Percentiles rank a stretch among this genome's conserved stretches.
Conservation (phyloP, 2,888 invertebrate species). For the Hedya salicella region DNA sequence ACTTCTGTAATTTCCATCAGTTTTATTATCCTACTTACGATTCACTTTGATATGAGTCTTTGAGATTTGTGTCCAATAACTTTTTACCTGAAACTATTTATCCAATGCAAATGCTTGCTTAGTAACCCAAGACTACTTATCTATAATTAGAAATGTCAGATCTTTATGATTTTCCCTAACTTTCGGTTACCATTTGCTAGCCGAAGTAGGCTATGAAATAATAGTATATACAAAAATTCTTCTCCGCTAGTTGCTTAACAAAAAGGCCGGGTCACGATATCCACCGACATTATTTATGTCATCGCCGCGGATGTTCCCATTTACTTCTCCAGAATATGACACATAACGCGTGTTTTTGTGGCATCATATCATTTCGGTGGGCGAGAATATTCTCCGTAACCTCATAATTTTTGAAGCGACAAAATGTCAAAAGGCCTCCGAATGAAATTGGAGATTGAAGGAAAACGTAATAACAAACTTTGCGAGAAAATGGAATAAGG, state of each 20-base stretch:
- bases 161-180: too few relatives aligned
- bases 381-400: slow-evolving; percentile 17
- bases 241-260: slow-evolving; percentile 14
- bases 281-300: slow-evolving; percentile 42
- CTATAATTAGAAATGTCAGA: too few relatives aligned
- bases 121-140: too few relatives aligned
- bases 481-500: slow-evolving; percentile 35
- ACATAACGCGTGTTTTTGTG: slow-evolving; percentile 38
- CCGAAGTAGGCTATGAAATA: too few relatives aligned
- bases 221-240: too few relatives aligned
- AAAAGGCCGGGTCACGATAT: not conserved
- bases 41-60: too few relatives aligned
- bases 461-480: slow-evolving; percentile 40
- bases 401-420: slow-evolving; percentile 33
- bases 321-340: slow-evolving; percentile 35
- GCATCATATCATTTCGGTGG: slow-evolving; percentile 25
- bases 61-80: too few relatives aligned
- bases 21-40: not conserved
- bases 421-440: slow-evolving; percentile 27
- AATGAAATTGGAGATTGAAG: slow-evolving; percentile 39
- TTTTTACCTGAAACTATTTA: too few relatives aligned
- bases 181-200: too few relatives aligned
- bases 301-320: slow-evolving; percentile 34
- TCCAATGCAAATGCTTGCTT: too few relatives aligned
- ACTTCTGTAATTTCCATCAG: not conserved